Evolutionary conservation across 2,888 invertebrate genomes (phyloP).

Genomic region (Serripes groenlandicus): DNA sequence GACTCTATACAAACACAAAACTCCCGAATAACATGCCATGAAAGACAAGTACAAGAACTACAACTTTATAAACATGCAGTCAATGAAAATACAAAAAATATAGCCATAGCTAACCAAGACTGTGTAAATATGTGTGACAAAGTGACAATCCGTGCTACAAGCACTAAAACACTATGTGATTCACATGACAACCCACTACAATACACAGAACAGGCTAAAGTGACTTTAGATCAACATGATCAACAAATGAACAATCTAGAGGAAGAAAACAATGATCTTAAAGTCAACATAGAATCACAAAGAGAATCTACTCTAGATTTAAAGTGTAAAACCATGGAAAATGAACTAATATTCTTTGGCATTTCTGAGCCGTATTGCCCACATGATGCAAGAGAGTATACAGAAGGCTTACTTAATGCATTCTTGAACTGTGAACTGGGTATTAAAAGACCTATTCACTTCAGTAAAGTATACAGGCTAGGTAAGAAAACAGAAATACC

Average conservation of each 20-base stretch:
- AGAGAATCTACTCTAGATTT: constrained; percentile 12
- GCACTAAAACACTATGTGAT: neutral
- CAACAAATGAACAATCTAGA: neutral
- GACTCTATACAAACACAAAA: constrained; percentile 10
- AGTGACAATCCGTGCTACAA: neutral
- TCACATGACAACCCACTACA: neutral
- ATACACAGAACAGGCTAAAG: neutral
- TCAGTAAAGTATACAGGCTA: neutral
- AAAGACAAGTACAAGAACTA: neutral
- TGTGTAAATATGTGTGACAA: neutral
- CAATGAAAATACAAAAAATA: neutral
- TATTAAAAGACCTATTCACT: neutral
- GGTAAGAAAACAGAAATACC: constrained; percentile 5
- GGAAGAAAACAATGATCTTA: constrained; percentile 4
- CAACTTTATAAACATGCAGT: neutral
- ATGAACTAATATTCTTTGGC: neutral
- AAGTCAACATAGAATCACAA: neutral
- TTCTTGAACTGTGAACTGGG: neutral
- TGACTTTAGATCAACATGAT: neutral
- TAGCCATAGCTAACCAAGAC: neutral
- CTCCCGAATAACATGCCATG: neutral
- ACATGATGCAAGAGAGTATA: neutral
- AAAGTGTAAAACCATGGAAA: constrained; percentile 9
- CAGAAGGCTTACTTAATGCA: neutral
- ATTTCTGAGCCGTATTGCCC: neutral